Evolutionary conservation across 2,797 vertebrate genomes (phyloP).

Genomic region (Chaenodraco wilsoni): DNA sequence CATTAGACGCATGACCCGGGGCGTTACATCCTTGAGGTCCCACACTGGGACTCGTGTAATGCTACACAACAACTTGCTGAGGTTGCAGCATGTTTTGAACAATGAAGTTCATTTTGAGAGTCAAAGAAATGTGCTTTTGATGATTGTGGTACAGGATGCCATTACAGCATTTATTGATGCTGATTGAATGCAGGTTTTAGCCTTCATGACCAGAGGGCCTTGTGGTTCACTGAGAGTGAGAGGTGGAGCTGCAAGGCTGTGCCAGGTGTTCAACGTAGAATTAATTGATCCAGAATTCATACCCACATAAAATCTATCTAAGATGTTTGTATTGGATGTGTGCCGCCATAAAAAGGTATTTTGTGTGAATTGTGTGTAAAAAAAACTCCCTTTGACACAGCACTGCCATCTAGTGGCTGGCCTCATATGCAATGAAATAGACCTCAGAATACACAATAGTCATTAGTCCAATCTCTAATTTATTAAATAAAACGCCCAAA

Average conservation of each 20-base stretch:
- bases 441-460: neutral
- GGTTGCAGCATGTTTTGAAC: conserved; percentile 37
- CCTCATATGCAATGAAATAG: neutral
- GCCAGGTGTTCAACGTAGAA: conserved; percentile 17
- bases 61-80: conserved; percentile 37
- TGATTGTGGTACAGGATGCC: neutral
- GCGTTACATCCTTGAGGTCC: conserved; percentile 28
- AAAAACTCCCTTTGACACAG: conserved; percentile 19
- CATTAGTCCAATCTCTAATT: neutral
- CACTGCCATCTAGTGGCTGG: conserved; percentile 73
- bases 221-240: conserved; percentile 6
- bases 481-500: neutral
- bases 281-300: conserved; percentile 28
- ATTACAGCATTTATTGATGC: neutral
- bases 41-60: conserved; percentile 19
- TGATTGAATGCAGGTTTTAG: conserved; percentile 18
- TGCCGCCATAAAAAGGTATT: conserved; percentile 8
- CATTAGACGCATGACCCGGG: conserved; percentile 64
- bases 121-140: conserved; percentile 5
- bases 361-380: neutral
- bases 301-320: neutral
- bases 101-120: conserved; percentile 19
- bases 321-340: conserved; percentile 17
- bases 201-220: conserved; percentile 5
- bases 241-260: neutral